phyloP scores from a whole-genome alignment of 2,888 invertebrate genomes.

The Morinoia aosen region DNA sequence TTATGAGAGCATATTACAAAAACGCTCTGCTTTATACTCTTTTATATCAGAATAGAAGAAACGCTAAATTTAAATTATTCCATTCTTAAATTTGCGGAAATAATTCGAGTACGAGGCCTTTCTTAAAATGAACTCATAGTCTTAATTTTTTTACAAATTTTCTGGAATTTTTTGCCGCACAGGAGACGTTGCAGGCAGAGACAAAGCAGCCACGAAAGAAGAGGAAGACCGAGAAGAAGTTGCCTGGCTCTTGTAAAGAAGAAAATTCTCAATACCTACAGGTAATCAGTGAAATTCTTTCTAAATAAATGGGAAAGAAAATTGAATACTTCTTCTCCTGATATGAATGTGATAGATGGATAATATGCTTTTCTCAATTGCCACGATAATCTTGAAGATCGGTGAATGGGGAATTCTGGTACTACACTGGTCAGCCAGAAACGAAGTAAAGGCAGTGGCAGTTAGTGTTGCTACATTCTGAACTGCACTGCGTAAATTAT shows the following conservation, averaged over 20 bases:
- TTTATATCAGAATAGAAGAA: too few species aligned
- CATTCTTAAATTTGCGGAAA: neutral
- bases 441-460: too few species aligned
- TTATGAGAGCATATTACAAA: too few species aligned
- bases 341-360: neutral
- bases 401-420: too few species aligned
- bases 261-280: slow-evolving; percentile 16
- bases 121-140: neutral
- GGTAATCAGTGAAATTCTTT: neutral
- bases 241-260: neutral
- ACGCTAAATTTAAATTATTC: neutral
- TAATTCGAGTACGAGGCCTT: neutral
- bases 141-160: neutral
- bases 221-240: neutral
- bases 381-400: too few species aligned
- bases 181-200: neutral
- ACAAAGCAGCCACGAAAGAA: neutral
- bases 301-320: neutral
- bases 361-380: neutral
- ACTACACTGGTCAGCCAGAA: too few species aligned
- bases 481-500: too few species aligned
- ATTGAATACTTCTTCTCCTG: neutral
- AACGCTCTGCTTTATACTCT: too few species aligned
- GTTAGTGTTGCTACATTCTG: too few species aligned
- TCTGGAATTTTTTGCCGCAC: neutral